phyloP scores from a whole-genome alignment of 64 coral and sea anemone species.

The Platygyra sinensis region DNA sequence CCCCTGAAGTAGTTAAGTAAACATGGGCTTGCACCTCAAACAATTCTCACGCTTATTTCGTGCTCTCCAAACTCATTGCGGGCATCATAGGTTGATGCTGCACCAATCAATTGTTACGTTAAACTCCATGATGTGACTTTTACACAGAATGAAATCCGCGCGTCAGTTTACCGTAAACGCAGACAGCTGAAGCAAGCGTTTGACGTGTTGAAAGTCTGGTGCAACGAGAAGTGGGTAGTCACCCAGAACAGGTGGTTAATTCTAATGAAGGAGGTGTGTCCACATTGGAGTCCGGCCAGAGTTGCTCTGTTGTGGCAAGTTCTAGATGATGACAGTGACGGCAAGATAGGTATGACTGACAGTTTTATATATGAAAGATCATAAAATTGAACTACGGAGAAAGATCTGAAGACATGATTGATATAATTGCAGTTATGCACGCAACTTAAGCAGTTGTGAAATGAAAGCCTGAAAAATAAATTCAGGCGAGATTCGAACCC shows the following conservation, averaged over 20 bases:
- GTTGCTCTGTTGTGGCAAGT: conserved; percentile 89
- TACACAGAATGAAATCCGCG: conserved; percentile 88
- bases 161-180: conserved; percentile 85
- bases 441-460: no score
- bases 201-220: conserved; percentile 84
- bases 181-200: conserved; percentile 87
- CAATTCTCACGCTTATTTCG: background rate
- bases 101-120: background rate
- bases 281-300: conserved; percentile 75
- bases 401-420: no score
- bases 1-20: no score
- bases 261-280: conserved; percentile 72
- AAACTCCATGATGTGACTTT: background rate
- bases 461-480: no score
- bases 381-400: no score
- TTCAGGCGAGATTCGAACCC: no score
- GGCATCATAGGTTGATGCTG: no score
- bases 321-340: conserved; percentile 66
- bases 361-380: background rate
- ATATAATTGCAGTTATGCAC: no score
- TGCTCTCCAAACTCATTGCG: no score
- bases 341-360: conserved; percentile 72
- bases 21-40: no score
- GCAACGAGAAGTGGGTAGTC: conserved; percentile 66
- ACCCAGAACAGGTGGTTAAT: conserved; percentile 69